Evolutionary conservation across 2,113 vertebrate genomes (phyloP).

Genomic region (Typhlomys cinereus): DNA sequence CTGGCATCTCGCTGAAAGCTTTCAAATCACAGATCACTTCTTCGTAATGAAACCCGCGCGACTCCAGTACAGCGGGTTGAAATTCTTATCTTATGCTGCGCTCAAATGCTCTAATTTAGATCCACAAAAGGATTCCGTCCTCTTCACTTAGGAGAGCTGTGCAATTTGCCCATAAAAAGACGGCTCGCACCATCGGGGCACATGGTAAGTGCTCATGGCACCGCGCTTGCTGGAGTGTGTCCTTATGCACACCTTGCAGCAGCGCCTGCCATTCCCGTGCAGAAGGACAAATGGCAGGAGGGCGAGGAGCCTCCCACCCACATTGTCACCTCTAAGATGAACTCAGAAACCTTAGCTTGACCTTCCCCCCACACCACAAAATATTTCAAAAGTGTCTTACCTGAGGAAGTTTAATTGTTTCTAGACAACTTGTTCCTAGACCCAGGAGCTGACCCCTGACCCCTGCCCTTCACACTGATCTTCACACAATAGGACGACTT

Average conservation of each 20-base stretch:
- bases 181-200: slow-evolving; percentile 82
- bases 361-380: not conserved
- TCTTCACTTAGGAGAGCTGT: slow-evolving; percentile 82
- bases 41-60: slow-evolving; percentile 70
- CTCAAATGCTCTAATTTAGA: slow-evolving; percentile 72
- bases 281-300: slow-evolving; percentile 63
- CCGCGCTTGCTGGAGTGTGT: slow-evolving; percentile 81
- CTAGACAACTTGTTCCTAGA: slow-evolving; percentile 33
- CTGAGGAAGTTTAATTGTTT: slow-evolving; percentile 62
- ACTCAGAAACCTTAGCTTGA: slow-evolving; percentile 79
- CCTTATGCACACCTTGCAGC: slow-evolving; percentile 74
- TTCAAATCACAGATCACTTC: slow-evolving; percentile 76
- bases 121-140: slow-evolving; percentile 83
- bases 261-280: slow-evolving; percentile 56
- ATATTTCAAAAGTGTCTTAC: slow-evolving; percentile 68
- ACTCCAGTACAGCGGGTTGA: slow-evolving; percentile 61
- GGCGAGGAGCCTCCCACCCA: slow-evolving; percentile 36
- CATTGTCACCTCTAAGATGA: slow-evolving; percentile 76
- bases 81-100: slow-evolving; percentile 74
- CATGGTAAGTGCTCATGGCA: slow-evolving; percentile 83
- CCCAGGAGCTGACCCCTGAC: slow-evolving; percentile 58
- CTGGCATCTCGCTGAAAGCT: slow-evolving; percentile 77
- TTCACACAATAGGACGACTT: slow-evolving; percentile 61
- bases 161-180: slow-evolving; percentile 85
- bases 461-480: slow-evolving; percentile 36